A percentile compares a stretch with the other conserved stretches of the same genome.
Conservation (phyloP, 2,113 vertebrate genomes). For the Athene noctua region DNA sequence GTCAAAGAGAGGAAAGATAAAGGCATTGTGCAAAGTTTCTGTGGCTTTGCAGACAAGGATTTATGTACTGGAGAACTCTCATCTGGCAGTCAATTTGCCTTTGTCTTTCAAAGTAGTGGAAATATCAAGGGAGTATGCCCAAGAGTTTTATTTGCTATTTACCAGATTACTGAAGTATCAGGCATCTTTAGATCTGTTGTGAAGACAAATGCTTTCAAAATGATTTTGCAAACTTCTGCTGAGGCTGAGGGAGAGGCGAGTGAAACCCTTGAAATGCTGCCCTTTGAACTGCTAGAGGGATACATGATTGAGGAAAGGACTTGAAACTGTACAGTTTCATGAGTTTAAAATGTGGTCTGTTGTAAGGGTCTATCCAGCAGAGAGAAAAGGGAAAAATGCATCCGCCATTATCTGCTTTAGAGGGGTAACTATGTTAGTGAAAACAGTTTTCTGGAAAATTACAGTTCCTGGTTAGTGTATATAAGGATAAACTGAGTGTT, state of each 20-base stretch:
- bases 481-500: neutral
- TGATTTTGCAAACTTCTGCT: slow-evolving; percentile 42
- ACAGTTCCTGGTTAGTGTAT: neutral
- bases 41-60: slow-evolving; percentile 64
- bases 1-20: slow-evolving; percentile 66
- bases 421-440: neutral
- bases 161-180: slow-evolving; percentile 40
- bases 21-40: slow-evolving; percentile 67
- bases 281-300: neutral
- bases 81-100: slow-evolving; percentile 66
- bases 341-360: neutral
- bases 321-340: neutral
- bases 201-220: slow-evolving; percentile 53
- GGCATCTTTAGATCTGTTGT: slow-evolving; percentile 44
- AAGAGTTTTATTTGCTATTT: slow-evolving; percentile 61
- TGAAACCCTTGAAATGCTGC: slow-evolving; percentile 29
- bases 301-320: neutral
- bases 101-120: slow-evolving; percentile 63
- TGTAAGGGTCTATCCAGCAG: neutral
- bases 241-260: neutral
- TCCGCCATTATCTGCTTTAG: neutral
- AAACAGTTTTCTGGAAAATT: neutral
- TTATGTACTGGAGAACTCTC: slow-evolving; percentile 64
- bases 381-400: neutral
- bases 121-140: slow-evolving; percentile 48